Base-by-base conservation (phyloP, 2,113 vertebrate species). In the Urocolius indicus region DNA sequence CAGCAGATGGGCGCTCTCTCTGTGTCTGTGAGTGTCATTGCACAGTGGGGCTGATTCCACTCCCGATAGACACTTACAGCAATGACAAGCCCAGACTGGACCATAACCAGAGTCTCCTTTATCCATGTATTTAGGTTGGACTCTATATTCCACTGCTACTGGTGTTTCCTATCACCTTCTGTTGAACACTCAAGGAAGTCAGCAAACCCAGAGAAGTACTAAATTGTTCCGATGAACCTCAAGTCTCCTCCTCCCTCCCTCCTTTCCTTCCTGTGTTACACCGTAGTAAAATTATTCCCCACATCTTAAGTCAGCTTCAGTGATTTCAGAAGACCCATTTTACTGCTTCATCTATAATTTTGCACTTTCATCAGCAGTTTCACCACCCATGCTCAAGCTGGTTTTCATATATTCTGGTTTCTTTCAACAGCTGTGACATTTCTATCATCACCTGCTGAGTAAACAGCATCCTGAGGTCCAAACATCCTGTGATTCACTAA, bases 11-110 rank as follows among this genome's bases (percentile, higher is more conserved):
- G 85, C 65, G 23, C 8, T 32, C 48, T 41, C 66, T 23, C 23
- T 3, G 1, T 41, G 38, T 12, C 38, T 41, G 38, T 41, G 5
- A 27, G 24, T 11, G 19, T 58, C 3, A 1, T 7, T 2, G 5
- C 14, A 0, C 6, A 23, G 5, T 1, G 7, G 41, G 41, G 49
- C 23, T 38, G 38, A 11, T 16, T 23, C 23, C 2, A 1, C 23
- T 38, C n/a, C 57, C 16, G 18, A 41, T 16, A 15, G 20, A 8
- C 49, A 8, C 13, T 29, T 8, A 48, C 5, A 41, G 66, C 41
- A 41, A 17, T 0, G 2, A n/a, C 55, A 16, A 69, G 27, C 65
- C 18, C 54, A 18, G 10, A n/a, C 6, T 71, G 57, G 54, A 7
- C 46, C 52, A 75, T 7, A 43, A 46, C 26, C 34, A 17, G 10